A percentile compares a stretch with the other conserved stretches of the same genome.
Evolutionary conservation across 2,888 invertebrate genomes (phyloP).

Genomic region (Polia nebulosa): DNA sequence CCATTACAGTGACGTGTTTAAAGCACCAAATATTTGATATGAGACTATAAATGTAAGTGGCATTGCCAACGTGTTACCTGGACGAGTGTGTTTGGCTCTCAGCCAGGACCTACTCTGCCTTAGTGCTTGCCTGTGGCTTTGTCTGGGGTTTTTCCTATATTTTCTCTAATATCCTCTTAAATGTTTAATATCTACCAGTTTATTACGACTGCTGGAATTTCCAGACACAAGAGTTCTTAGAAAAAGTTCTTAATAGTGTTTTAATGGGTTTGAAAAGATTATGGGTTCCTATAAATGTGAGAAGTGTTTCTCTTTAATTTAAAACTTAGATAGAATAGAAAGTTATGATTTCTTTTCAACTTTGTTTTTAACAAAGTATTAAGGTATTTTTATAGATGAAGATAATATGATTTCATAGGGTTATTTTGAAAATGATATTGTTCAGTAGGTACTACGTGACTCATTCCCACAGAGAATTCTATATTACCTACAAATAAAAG

Average conservation of each 20-base stretch:
- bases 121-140: slow-evolving; percentile 65
- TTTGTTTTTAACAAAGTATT: no score
- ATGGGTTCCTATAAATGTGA: neutral
- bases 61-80: slow-evolving; percentile 70
- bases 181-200: slow-evolving; percentile 42
- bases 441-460: slow-evolving; percentile 40
- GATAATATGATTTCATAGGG: neutral
- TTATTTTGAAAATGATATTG: slow-evolving; percentile 24
- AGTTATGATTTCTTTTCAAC: neutral
- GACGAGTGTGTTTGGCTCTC: slow-evolving; percentile 65
- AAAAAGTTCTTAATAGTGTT: slow-evolving; percentile 2
- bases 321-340: neutral
- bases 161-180: slow-evolving; percentile 53
- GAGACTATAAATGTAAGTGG: slow-evolving; percentile 65
- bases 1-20: slow-evolving; percentile 41
- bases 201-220: slow-evolving; percentile 45
- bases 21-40: slow-evolving; percentile 57
- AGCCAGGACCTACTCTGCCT: slow-evolving; percentile 68
- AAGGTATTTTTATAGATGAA: neutral
- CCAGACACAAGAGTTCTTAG: slow-evolving; percentile 15
- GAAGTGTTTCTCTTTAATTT: neutral
- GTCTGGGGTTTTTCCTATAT: slow-evolving; percentile 65
- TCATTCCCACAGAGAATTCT: slow-evolving; percentile 56
- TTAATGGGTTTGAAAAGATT: slow-evolving; percentile 3
- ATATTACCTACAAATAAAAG: slow-evolving; percentile 51